A percentile compares a stretch with the other conserved stretches of the same genome.
These are phyloP conservation scores for Rhabdomys pumilio DNA, from an alignment of 2,797 vertebrate species.

Conservation along the genomic window DNA sequence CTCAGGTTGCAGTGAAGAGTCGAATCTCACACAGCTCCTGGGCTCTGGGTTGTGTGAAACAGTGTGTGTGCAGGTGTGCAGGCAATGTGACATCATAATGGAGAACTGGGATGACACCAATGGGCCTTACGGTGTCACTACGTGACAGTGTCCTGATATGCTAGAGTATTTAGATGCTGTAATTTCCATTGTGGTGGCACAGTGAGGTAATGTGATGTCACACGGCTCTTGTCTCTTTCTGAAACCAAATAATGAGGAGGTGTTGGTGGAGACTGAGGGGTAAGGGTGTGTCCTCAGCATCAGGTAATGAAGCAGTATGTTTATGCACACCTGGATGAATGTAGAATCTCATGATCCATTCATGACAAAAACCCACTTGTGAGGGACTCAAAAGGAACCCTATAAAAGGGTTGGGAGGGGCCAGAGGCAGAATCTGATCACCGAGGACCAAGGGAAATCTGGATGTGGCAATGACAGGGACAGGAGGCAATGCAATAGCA, in stretches of 20 bases:
- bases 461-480: not conserved
- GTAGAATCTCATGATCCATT: not conserved
- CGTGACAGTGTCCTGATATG: not conserved
- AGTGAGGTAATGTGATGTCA: too few species aligned
- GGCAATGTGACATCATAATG: not conserved
- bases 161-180: not conserved
- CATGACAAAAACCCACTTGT: not conserved
- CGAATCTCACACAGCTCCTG: too few species aligned
- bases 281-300: not conserved
- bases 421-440: fast-evolving
- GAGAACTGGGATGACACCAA: not conserved
- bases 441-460: not conserved
- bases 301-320: not conserved
- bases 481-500: not conserved
- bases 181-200: too few species aligned
- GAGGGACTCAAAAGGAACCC: not conserved
- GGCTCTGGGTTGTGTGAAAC: not conserved
- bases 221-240: not conserved
- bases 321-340: too few species aligned
- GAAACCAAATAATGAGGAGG: too few species aligned
- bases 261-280: not conserved
- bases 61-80: fast-evolving
- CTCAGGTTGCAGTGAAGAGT: fast-evolving
- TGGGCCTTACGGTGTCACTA: not conserved
- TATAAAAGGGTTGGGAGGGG: fast-evolving